phyloP scores from a whole-genome alignment of 1,140 invertebrate species.

The Drosophila nebulosa region DNA sequence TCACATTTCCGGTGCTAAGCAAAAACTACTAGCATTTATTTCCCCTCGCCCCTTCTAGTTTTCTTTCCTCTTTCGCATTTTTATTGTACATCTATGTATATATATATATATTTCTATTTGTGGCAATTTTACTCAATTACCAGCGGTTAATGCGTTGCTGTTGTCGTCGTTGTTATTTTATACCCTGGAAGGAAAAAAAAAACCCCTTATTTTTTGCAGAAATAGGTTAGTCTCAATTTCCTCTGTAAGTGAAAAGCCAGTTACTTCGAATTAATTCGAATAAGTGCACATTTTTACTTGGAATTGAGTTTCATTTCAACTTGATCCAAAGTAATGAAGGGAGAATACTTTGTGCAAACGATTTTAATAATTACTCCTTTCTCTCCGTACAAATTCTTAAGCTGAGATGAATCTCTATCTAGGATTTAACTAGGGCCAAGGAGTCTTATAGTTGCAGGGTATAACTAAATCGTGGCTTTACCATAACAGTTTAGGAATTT shows the following conservation, averaged over 20 bases:
- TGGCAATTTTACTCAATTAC: constrained; percentile 60
- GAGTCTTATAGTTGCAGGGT: not conserved
- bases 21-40: not conserved
- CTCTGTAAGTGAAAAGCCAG: not conserved
- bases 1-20: constrained; percentile 25
- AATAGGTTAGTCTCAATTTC: not conserved
- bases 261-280: not conserved
- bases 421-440: too few relatives aligned
- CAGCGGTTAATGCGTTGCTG: constrained; percentile 32
- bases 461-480: not conserved
- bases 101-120: constrained; percentile 35
- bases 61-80: not conserved
- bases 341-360: too few relatives aligned
- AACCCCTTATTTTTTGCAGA: not conserved
- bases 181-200: not conserved
- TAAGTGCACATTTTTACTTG: not conserved
- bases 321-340: too few relatives aligned
- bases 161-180: not conserved
- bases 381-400: too few relatives aligned
- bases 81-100: not conserved
- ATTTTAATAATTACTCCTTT: too few relatives aligned
- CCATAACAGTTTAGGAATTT: not conserved
- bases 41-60: not conserved
- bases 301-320: too few relatives aligned
- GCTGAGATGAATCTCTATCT: too few relatives aligned